Conservation (phyloP, 1,140 invertebrate species). For the Drosophila truncata region DNA sequence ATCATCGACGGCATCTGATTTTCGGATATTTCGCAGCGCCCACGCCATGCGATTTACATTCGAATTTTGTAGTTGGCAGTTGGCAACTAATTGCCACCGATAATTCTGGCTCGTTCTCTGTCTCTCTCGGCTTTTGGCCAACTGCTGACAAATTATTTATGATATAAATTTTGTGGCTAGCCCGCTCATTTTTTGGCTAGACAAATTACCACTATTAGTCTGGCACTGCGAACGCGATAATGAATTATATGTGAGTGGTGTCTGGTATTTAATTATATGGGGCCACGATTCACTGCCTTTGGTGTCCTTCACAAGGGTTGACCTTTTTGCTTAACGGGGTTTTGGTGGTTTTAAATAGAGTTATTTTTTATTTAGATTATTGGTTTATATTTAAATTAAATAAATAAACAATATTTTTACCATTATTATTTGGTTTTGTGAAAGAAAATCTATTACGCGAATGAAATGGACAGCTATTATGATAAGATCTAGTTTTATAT, state of each 20-base stretch:
- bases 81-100: conserved; percentile 75
- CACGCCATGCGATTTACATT: conserved; percentile 41
- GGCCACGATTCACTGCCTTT: conserved; percentile 13
- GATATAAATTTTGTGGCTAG: conserved; percentile 51
- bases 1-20: conserved; percentile 62
- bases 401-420: too few species aligned
- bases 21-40: conserved; percentile 15
- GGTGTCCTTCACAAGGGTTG: conserved; percentile 1
- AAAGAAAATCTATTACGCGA: too few species aligned
- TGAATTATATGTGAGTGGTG: conserved; percentile 63
- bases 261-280: conserved; percentile 43
- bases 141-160: conserved; percentile 80
- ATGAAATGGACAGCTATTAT: too few species aligned
- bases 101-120: conserved; percentile 41
- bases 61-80: conserved; percentile 54
- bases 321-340: neutral
- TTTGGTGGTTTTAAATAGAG: neutral
- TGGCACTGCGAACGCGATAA: conserved; percentile 54
- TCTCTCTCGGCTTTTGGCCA: conserved; percentile 42
- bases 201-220: conserved; percentile 54
- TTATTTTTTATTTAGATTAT: neutral
- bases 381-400: too few species aligned
- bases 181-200: conserved; percentile 51
- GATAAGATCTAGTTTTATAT: too few species aligned
- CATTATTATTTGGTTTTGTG: too few species aligned